Evolutionary conservation across 1,140 invertebrate species (phyloP).

Genomic region (Holotrichia oblita): DNA sequence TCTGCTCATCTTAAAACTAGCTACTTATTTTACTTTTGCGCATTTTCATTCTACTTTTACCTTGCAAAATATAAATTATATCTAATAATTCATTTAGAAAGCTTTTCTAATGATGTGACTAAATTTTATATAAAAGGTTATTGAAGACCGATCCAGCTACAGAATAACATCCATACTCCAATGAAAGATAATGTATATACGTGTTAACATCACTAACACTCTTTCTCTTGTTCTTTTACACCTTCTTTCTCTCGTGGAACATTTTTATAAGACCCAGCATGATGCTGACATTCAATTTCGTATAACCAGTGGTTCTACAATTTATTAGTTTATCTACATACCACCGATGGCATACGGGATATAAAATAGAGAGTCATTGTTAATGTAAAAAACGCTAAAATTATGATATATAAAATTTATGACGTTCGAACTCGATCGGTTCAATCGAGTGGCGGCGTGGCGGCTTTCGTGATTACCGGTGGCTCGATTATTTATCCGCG

Average conservation of each 20-base stretch:
- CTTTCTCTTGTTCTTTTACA: constrained; percentile 18
- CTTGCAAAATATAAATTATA: too few species aligned
- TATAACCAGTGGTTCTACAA: constrained; percentile 25
- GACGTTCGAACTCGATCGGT: constrained; percentile 23
- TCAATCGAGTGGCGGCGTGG: background rate
- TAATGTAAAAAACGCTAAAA: constrained; percentile 31
- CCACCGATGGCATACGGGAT: background rate
- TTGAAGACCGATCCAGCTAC: too few species aligned
- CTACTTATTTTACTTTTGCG: too few species aligned
- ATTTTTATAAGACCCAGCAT: constrained; percentile 13
- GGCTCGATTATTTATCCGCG: constrained; percentile 22
- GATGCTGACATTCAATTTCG: constrained; percentile 24
- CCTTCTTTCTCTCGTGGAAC: constrained; percentile 20
- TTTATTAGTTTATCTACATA: constrained; percentile 35
- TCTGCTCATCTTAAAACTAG: too few species aligned
- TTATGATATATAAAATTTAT: constrained; percentile 26
- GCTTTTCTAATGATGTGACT: too few species aligned
- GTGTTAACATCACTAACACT: background rate
- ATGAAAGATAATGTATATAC: background rate
- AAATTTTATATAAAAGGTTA: too few species aligned
- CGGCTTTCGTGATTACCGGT: background rate
- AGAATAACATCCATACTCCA: too few species aligned
- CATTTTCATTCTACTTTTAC: too few species aligned
- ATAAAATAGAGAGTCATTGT: constrained; percentile 35
- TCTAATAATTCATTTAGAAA: too few species aligned